Evolutionary conservation across 1,140 invertebrate species (phyloP), one percentile per base, ranked within the genome.

Genomic region (Ceratina japonica): DNA sequence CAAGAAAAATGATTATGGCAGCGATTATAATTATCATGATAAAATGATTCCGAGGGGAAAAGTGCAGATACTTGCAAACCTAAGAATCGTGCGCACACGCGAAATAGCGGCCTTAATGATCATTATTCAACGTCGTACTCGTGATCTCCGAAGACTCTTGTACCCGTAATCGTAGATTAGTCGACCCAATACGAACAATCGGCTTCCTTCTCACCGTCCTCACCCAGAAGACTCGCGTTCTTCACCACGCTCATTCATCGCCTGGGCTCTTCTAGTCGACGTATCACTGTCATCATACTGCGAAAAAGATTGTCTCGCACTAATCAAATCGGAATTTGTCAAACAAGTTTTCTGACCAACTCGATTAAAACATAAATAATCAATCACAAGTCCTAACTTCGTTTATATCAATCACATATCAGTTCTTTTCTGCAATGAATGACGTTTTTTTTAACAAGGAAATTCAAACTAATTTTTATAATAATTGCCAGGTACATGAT

Each of bases 81-180:
- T 27, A 63, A 76, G 65, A 76, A 84, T 85, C 74, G 79, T 84
- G 83, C 82, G 83, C 83, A 85, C 83, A 84, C 83, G 81, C 56
- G 61, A 85, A 85, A 84, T 85, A 85, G 83, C 83, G 83, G 83
- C 83, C 83, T 85, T 85, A 85, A 61, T 27, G 12, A 81, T 85
- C 16, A 84, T 85, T 84, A 75, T 81, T 61, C 64, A 74, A 56
- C 80, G 71, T 74, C 13, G 61, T 84, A 84, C 79, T 78, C 64
- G 70, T 73, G 49, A 75, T 75, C 78, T 80, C 62, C 69, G 52
- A 54, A 77, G 20, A 49, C 76, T 59, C 54, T 71, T 16, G 61
- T 77, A 74, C 15, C 78, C 49, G 62, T 80, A 83, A 84, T 65
- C 44, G 64, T 72, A 77, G 59, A 69, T 59, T 70, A 84, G 69